phyloP scores from a whole-genome alignment of 2,888 invertebrate genomes.

The Morinoia aosen region DNA sequence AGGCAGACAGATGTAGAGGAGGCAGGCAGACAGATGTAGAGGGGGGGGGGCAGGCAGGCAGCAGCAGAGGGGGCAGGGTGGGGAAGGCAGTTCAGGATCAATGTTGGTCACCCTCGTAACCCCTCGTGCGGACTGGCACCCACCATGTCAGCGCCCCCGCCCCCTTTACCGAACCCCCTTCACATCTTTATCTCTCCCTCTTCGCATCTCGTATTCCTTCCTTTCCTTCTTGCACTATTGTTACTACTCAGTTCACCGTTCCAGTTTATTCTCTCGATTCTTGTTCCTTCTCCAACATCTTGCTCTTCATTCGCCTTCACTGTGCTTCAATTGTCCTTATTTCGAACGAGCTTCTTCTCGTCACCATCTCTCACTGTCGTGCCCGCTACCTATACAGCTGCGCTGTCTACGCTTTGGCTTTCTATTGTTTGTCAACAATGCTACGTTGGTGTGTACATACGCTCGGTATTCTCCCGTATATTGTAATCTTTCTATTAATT shows the following conservation, averaged over 20 bases:
- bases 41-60: neutral
- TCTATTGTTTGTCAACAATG: too few species aligned
- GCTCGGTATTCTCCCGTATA: too few species aligned
- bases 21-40: neutral
- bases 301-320: too few species aligned
- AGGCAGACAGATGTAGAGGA: neutral
- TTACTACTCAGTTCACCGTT: neutral
- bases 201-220: neutral
- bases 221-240: neutral
- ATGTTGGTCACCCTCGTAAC: constrained; percentile 43
- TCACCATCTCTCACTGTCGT: too few species aligned
- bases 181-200: neutral
- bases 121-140: neutral
- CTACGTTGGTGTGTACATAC: too few species aligned
- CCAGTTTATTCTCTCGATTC: too few species aligned
- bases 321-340: too few species aligned
- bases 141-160: neutral
- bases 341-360: too few species aligned
- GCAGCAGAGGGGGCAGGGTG: neutral
- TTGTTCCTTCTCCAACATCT: too few species aligned
- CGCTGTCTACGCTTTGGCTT: too few species aligned
- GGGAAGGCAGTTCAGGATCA: constrained; percentile 19
- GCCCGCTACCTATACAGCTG: too few species aligned
- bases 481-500: too few species aligned
- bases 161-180: neutral